A percentile compares a stretch with the other conserved stretches of the same genome.
These are phyloP conservation scores for Darevskia nairensis DNA, from an alignment of 2,797 vertebrate genomes.

Conservation along the genomic window DNA sequence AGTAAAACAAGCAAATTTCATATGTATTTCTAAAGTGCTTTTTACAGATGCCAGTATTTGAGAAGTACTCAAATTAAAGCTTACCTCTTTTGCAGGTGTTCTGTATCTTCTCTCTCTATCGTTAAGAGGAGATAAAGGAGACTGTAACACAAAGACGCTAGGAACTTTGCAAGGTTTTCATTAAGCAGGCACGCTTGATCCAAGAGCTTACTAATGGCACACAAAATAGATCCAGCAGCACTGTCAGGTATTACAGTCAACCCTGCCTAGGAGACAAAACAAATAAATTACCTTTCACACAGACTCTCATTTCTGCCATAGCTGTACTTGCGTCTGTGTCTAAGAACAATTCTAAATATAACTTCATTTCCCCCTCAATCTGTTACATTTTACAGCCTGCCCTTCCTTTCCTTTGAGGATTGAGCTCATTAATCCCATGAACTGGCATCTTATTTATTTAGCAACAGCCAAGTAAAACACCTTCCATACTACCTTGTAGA, in stretches of 20 bases:
- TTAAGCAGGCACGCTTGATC: conserved; percentile 89
- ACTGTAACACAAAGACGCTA: conserved; percentile 93
- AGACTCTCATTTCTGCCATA: background rate
- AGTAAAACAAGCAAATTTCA: conserved; percentile 30
- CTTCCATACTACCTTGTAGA: too few species aligned
- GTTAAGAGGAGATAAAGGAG: conserved; percentile 90
- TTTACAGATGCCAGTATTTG: conserved; percentile 15
- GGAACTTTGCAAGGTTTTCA: conserved; percentile 89
- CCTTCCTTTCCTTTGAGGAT: conserved; percentile 25
- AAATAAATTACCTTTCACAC: conserved; percentile 36
- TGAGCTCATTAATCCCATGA: background rate
- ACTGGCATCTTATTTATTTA: background rate
- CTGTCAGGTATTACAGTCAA: conserved; percentile 92
- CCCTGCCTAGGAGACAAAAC: conserved; percentile 77
- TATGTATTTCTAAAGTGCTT: background rate
- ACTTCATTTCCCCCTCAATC: conserved; percentile 9
- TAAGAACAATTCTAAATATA: background rate
- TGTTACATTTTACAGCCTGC: conserved; percentile 5
- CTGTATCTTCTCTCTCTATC: conserved; percentile 85
- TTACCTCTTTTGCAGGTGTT: conserved; percentile 92
- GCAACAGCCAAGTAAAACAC: too few species aligned
- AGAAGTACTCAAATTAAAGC: background rate
- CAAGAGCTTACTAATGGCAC: conserved; percentile 89
- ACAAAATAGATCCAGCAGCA: conserved; percentile 90
- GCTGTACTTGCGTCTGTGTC: background rate